Percentiles rank a stretch among this genome's conserved stretches.
These are phyloP conservation scores for Orthosia gothica DNA, from an alignment of 2,888 invertebrate genomes.

Conservation along the genomic window DNA sequence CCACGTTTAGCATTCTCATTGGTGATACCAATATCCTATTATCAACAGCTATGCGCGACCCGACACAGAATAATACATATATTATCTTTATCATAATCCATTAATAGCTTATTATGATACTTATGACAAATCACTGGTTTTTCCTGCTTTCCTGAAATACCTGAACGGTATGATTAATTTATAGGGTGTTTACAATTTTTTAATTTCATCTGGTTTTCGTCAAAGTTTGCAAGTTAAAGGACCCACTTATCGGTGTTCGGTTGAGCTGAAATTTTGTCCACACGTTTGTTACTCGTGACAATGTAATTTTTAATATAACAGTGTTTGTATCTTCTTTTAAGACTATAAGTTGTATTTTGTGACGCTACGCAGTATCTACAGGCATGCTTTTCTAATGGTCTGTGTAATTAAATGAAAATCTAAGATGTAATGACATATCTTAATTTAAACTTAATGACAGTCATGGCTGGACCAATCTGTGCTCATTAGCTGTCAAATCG, in stretches of 20 bases:
- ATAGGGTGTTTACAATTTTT: background rate
- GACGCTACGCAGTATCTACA: background rate
- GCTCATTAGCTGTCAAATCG: background rate
- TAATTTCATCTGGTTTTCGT: no score
- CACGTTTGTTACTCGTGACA: no score
- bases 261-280: no score
- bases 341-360: background rate
- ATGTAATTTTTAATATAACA: no score
- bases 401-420: background rate
- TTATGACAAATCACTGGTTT: constrained; percentile 18
- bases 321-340: background rate
- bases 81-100: constrained; percentile 18
- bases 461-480: background rate
- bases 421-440: no score
- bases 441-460: background rate
- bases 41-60: constrained; percentile 2
- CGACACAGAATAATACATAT: background rate
- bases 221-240: no score
- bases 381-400: background rate
- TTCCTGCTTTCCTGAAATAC: constrained; percentile 14
- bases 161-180: constrained; percentile 3
- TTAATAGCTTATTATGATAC: constrained; percentile 15
- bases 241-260: no score
- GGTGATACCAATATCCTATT: constrained; percentile 14
- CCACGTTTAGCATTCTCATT: constrained; percentile 37